Percentiles rank a stretch among this genome's conserved stretches.
phyloP scores from a whole-genome alignment of 2,888 invertebrate species.

The Netelia virgata region DNA sequence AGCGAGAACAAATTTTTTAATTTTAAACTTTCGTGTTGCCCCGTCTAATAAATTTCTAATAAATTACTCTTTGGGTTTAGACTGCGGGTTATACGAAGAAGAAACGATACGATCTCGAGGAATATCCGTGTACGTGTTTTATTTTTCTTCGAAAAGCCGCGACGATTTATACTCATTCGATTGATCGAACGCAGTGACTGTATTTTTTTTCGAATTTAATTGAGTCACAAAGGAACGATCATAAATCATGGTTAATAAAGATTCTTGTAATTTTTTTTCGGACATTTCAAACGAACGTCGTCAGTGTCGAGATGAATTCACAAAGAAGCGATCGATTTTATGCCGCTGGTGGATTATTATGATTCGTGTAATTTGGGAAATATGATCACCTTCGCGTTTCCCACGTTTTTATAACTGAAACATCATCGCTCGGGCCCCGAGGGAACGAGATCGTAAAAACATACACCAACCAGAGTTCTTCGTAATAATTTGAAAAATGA shows the following conservation, averaged over 20 bases:
- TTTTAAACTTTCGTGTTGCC: too few relatives aligned
- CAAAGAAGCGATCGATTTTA: conserved; percentile 41
- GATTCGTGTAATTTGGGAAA: conserved; percentile 29
- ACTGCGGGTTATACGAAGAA: conserved; percentile 58
- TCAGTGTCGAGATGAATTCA: not conserved
- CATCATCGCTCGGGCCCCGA: conserved; percentile 33
- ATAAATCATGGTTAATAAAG: conserved; percentile 47
- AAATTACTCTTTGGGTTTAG: conserved; percentile 59
- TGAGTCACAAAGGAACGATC: conserved; percentile 25
- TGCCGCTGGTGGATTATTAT: conserved; percentile 14
- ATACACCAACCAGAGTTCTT: conserved; percentile 27
- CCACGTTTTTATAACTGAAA: conserved; percentile 50
- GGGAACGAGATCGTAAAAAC: conserved; percentile 11
- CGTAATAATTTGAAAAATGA: conserved; percentile 70
- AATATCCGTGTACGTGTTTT: conserved; percentile 2
- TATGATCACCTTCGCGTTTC: conserved; percentile 38
- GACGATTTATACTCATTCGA: conserved; percentile 46
- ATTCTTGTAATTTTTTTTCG: conserved; percentile 15
- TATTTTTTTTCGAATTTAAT: conserved; percentile 40
- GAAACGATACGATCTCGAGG: conserved; percentile 30
- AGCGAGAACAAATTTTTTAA: conserved; percentile 16
- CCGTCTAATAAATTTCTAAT: conserved; percentile 26
- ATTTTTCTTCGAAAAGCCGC: conserved; percentile 25
- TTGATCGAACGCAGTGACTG: conserved; percentile 22
- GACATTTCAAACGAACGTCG: not conserved